These are phyloP conservation scores for Neodiprion lecontei DNA, from an alignment of 1,140 invertebrate genomes.

Conservation along the genomic window DNA sequence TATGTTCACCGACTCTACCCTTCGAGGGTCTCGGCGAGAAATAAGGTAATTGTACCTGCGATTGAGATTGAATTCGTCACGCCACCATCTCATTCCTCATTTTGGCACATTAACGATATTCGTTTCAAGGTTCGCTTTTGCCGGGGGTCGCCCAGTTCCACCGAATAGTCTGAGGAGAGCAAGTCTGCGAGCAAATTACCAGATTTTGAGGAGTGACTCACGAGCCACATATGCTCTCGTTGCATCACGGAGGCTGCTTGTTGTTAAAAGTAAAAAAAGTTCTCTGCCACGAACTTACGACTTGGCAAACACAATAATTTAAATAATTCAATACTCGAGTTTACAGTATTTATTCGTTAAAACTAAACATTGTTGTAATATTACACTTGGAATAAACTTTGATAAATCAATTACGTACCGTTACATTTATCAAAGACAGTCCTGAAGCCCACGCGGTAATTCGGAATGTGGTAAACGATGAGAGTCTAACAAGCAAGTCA, in stretches of 20 bases:
- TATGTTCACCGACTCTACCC: constrained; percentile 53
- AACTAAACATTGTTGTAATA: background rate
- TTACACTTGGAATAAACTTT: background rate
- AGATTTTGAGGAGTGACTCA: constrained; percentile 54
- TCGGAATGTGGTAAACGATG: constrained; percentile 35
- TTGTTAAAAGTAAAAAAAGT: constrained; percentile 54
- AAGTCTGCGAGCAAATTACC: constrained; percentile 56
- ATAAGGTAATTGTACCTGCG: constrained; percentile 44
- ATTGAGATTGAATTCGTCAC: too few relatives aligned
- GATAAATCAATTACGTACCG: background rate
- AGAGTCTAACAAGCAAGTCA: constrained; percentile 38
- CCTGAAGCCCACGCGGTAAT: constrained; percentile 35
- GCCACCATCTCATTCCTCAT: too few relatives aligned
- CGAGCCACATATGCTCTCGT: constrained; percentile 52
- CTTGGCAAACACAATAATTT: constrained; percentile 35
- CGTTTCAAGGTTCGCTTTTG: constrained; percentile 54
- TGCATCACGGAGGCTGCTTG: constrained; percentile 50
- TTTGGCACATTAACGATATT: background rate
- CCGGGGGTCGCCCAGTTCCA: constrained; percentile 55
- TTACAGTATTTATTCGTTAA: background rate
- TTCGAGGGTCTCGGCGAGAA: constrained; percentile 52
- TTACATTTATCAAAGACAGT: constrained; percentile 32
- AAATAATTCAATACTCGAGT: background rate
- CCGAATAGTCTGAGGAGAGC: constrained; percentile 51
- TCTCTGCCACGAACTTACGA: constrained; percentile 45